phyloP scores from a whole-genome alignment of 2,113 vertebrate genomes.

The Grallaria varia region DNA sequence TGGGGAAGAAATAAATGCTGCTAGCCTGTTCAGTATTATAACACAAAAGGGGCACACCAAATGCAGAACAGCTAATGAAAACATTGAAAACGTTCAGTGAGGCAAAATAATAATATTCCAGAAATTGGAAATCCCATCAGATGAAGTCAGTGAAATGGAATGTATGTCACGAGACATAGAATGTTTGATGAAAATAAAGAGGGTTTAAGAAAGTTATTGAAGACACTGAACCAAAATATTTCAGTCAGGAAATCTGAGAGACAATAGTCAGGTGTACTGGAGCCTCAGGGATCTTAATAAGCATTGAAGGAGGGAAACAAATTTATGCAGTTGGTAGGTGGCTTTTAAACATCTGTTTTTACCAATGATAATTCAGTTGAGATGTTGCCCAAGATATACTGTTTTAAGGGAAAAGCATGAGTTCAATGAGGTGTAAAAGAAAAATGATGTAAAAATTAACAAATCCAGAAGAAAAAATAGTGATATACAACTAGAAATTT shows the following conservation, averaged over 20 bases:
- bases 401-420: background rate
- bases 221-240: slow-evolving; percentile 36
- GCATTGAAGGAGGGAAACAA: background rate
- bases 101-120: background rate
- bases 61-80: background rate
- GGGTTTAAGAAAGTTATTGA: slow-evolving; percentile 37
- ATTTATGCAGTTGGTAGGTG: background rate
- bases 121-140: slow-evolving; percentile 34
- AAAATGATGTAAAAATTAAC: background rate
- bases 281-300: background rate
- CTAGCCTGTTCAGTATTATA: background rate
- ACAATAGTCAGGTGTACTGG: background rate
- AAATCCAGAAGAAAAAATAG: background rate
- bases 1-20: background rate
- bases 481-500: background rate
- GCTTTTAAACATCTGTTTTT: background rate
- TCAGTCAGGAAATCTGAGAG: slow-evolving; percentile 30
- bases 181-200: slow-evolving; percentile 22
- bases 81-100: background rate
- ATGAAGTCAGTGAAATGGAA: slow-evolving; percentile 29
- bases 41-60: background rate
- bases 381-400: background rate
- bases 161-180: slow-evolving; percentile 24
- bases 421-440: background rate
- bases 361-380: background rate